Evolutionary conservation across 2,113 vertebrate genomes (phyloP), one percentile per base, ranked within the genome.

Genomic region (Gambusia affinis): DNA sequence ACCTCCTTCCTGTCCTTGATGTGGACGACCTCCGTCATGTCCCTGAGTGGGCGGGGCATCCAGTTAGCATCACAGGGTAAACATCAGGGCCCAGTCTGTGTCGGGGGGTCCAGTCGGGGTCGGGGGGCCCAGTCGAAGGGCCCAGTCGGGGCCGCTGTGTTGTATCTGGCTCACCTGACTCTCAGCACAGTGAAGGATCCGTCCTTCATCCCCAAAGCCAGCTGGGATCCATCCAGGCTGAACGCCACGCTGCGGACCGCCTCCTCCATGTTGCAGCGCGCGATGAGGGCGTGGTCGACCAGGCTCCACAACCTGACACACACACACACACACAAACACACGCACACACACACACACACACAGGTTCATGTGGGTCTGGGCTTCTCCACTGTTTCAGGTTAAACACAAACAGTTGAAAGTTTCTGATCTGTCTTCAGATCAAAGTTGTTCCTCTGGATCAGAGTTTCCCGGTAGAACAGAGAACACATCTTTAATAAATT

Each of bases 1-100:
- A 97, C 97, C 92, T 98, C 97, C 92, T 98, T 98, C 75, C 97
- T 90, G 86, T 99, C 97, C 92, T 97, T 97, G 87, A 99, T 97
- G 90, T 99, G 97, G 67, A 99, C 97, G 57, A 99, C 96, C 91
- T 99, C 97, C 0, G 97, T 98, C 97, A 99, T 99, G 91, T 99
- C 97, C 91, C 97, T 98, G 92, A 70, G 28, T n/a, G 22, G n/a
- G 12, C 57, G 2, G 37, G 29, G 47, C 17, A 8, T 3, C 22
- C 28, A 2, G 22, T 78, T 1, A 28, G n/a, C 1, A 1, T 1
- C 35, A 37, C 12, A 2, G 12, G 1, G 7, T 0, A 17, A 14
- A 47, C 27, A 12, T 30, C 8, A 33, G 35, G 1, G 35, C 35
- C 31, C 31, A 5, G 31, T 33, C 31, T 0, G 31, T 3, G 31